Base-by-base conservation (phyloP, 2,888 invertebrate species). In the Pollenia labialis region DNA sequence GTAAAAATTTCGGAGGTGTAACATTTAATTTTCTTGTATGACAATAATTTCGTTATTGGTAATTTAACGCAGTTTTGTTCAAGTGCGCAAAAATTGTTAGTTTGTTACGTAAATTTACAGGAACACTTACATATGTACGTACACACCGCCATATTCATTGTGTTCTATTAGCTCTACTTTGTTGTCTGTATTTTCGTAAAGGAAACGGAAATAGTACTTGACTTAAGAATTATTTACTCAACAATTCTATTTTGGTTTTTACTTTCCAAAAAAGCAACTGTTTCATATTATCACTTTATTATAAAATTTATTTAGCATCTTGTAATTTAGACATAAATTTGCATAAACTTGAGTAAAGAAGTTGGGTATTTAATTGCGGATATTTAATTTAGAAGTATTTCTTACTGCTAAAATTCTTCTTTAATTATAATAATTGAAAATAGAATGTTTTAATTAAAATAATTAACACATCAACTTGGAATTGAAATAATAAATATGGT, bases 21-120 rank as follows among this genome's bases (percentile, higher is more conserved):
- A 52, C 66, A 58, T 82, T 82, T 60, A 66, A 76, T 69, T 69
- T 68, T 69, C 14, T 58, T 71, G 48, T 64, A 71, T 71, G 64
- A 75, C 75, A 81, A 75, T 81, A 75, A 85, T 81, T 81, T 60
- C 62, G 62, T 81, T 77, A 77, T 81, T 85, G 69, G 58, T 62
- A 68, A 71, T 85, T 82, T 60, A 54, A 89, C 46, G 4, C 12
- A n/a, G 44, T 68, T 56, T 23, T 9, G 14, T 56, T 48, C 66
- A 52, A 12, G 46, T 66, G 56, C 58, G n/a, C 18, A 23, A 12
- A 12, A 54, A 14, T 42, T 32, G 32, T 32, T 32, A 32, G 56
- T 46, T 4, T 64, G 50, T 32, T 2, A 9, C 1, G 9, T 6
- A 4, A 44, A 64, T 44, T 16, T n/a, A 60, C 60, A 16, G 18